Percentiles rank a stretch among this genome's conserved stretches.
Evolutionary conservation across 30 jellyfish, hydroid and myxozoan genomes (phyloP).

Genomic region (Mastigias papua): DNA sequence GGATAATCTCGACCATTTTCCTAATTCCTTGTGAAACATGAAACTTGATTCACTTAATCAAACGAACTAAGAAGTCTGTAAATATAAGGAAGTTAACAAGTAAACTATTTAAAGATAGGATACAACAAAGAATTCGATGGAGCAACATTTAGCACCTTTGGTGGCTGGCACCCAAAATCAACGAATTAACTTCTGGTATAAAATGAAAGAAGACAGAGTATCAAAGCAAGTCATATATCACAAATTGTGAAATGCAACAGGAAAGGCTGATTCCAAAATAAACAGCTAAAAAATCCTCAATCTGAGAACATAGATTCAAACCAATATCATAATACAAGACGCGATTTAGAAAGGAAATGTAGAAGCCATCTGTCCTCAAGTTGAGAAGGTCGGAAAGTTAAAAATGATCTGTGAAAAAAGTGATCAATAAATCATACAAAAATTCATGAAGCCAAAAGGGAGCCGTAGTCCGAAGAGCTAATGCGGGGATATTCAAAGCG

Average conservation of each 20-base stretch:
- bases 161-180: background rate
- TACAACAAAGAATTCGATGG: background rate
- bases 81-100: background rate
- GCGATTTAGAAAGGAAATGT: background rate
- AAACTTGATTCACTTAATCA: background rate
- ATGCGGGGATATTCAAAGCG: conserved; percentile 4
- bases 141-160: background rate
- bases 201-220: too few species aligned
- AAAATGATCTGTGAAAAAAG: background rate
- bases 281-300: too few species aligned
- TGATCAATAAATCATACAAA: conserved; percentile 2
- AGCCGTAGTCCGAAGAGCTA: background rate
- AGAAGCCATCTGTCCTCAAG: background rate
- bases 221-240: too few species aligned
- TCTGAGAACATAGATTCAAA: background rate
- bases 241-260: too few species aligned
- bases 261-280: too few species aligned
- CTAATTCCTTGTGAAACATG: conserved; percentile 10
- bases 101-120: background rate
- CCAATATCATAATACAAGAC: background rate
- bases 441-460: background rate
- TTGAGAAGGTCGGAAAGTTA: conserved; percentile 12
- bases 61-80: background rate
- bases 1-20: conserved; percentile 7
- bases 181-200: background rate